Base-by-base conservation (phyloP, 2,797 vertebrate genomes). In the Peromyscus aztecus region DNA sequence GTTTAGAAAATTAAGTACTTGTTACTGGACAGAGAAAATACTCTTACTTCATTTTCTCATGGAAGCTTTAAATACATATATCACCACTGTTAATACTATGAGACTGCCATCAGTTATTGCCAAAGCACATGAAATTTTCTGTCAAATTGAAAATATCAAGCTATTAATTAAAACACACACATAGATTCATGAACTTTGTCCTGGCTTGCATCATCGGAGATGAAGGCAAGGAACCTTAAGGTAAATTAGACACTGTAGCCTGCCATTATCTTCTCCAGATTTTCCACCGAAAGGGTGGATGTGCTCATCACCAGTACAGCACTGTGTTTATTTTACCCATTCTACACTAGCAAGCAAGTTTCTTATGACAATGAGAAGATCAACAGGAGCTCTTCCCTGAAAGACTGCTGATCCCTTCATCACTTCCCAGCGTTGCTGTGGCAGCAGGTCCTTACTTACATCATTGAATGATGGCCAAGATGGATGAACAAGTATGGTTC, bases 261-360 rank as follows among this genome's bases (percentile, higher is more conserved):
- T 63, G 6, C 21, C 29, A 17, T 11, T 23, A 23, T 16, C 29
- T 37, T 80, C 31, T 59, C 34, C 21, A 55, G n/a, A 55, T 40
- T 13, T 17, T 7, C 24, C 11, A 23, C 0, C 0, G 19, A 27
- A 67, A 63, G 77, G 0, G 11, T 6, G 0, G 12, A 7, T 2
- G 0, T 5, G 10, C n/a, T 17, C 13, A 37, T 34, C 86, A 69
- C 14, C 37, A 4, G 1, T 14, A 11, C 0, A 2, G 17, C 24
- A 2, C 11, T n/a, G 3, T 8, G 37, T 11, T 77, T 67, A 7
- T 27, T 61, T 76, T 27, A 0, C 11, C 29, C 37, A 11, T 0
- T 57, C 43, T 67, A 27, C 43, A 31, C 49, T 37, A 77, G 8
- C 7, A 78, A 67, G n/a, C 21, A 4, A 31, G 19, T 16, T 67